A percentile compares a stretch with the other conserved stretches of the same genome.
These are phyloP conservation scores for Semicossyphus pulcher DNA, from an alignment of 2,113 vertebrate species.

Conservation along the genomic window DNA sequence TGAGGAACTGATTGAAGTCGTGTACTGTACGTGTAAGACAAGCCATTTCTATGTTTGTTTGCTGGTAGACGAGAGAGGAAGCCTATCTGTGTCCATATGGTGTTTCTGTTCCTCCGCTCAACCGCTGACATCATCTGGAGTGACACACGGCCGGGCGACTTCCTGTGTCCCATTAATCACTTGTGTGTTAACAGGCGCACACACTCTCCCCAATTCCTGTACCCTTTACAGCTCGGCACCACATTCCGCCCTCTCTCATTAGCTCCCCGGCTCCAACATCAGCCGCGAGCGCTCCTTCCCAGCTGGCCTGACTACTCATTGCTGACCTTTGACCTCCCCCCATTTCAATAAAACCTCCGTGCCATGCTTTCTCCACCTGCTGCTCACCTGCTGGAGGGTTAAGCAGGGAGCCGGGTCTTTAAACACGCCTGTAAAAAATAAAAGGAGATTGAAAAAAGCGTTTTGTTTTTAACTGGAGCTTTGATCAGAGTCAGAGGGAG, in stretches of 20 bases:
- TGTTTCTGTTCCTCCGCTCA: constrained; percentile 73
- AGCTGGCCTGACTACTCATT: constrained; percentile 44
- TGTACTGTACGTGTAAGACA: not conserved
- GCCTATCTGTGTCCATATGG: constrained; percentile 69
- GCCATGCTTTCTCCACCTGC: constrained; percentile 43
- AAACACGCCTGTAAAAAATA: not conserved
- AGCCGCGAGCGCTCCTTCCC: constrained; percentile 13
- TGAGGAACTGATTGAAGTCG: constrained; percentile 37
- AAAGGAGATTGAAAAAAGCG: not conserved
- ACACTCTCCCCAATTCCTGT: constrained; percentile 52
- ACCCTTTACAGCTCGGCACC: constrained; percentile 62
- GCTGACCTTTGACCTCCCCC: constrained; percentile 48
- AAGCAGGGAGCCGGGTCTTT: not conserved
- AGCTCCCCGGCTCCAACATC: constrained; percentile 37
- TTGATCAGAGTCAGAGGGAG: not conserved
- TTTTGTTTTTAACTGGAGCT: constrained; percentile 7
- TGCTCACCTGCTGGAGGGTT: constrained; percentile 50
- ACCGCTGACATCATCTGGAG: constrained; percentile 73
- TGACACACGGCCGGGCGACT: constrained; percentile 71
- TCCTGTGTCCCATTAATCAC: constrained; percentile 76
- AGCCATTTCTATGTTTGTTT: constrained; percentile 1
- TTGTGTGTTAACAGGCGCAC: constrained; percentile 56
- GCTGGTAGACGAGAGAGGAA: constrained; percentile 63
- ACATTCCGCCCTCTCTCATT: constrained; percentile 61
- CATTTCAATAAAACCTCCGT: constrained; percentile 20